These are phyloP conservation scores for Petromus typicus DNA, from an alignment of 2,113 vertebrate species.

Conservation along the genomic window DNA sequence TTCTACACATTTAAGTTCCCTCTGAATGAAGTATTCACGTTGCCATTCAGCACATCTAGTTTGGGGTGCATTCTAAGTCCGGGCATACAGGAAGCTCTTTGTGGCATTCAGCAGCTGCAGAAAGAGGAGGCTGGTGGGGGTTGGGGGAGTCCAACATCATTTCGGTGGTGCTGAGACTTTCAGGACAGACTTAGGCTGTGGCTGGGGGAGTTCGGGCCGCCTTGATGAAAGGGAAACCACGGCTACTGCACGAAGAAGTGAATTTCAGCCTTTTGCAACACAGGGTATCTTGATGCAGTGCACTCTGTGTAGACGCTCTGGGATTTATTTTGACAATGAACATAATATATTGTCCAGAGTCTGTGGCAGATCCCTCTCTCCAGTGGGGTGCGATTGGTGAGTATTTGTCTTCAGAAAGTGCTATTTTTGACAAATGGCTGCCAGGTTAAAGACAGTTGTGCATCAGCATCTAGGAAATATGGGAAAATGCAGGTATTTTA, in stretches of 20 bases:
- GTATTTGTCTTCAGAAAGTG: slow-evolving; percentile 57
- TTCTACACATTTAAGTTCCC: slow-evolving; percentile 47
- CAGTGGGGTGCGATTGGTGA: slow-evolving; percentile 52
- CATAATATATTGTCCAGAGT: slow-evolving; percentile 36
- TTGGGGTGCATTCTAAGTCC: slow-evolving; percentile 69
- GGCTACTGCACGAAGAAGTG: background rate
- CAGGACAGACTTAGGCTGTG: background rate
- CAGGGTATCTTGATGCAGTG: background rate
- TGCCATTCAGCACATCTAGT: slow-evolving; percentile 63
- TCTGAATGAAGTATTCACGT: slow-evolving; percentile 80
- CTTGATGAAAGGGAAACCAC: background rate
- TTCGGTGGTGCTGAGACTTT: slow-evolving; percentile 40
- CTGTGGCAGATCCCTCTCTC: slow-evolving; percentile 31
- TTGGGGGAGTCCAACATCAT: background rate
- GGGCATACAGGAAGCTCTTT: slow-evolving; percentile 66
- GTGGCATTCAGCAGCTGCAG: slow-evolving; percentile 66
- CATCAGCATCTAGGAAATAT: background rate
- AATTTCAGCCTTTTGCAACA: background rate
- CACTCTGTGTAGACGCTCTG: background rate
- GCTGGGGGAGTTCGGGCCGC: background rate
- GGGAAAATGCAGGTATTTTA: background rate
- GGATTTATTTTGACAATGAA: slow-evolving; percentile 15
- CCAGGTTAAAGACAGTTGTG: background rate
- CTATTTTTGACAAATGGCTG: slow-evolving; percentile 6
- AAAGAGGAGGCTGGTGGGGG: slow-evolving; percentile 13